These are phyloP conservation scores for Lapara coniferarum DNA, from an alignment of 2,888 invertebrate genomes.

Conservation along the genomic window DNA sequence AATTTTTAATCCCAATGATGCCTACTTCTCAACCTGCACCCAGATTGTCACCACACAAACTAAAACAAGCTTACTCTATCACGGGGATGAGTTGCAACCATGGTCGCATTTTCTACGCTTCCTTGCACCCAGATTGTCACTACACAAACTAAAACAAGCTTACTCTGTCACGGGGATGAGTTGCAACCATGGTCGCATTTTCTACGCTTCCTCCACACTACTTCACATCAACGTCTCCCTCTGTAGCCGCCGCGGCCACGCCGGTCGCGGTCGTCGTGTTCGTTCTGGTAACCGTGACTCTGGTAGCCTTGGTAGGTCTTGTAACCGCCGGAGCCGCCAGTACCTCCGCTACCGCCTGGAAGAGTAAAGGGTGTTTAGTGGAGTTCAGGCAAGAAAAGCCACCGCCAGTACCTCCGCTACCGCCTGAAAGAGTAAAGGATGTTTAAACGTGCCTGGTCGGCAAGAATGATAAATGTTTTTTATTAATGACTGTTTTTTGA, in stretches of 20 bases:
- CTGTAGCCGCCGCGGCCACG: conserved; percentile 63
- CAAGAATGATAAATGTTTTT: too few species aligned
- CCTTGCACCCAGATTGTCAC: too few species aligned
- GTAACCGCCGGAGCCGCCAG: conserved; percentile 31
- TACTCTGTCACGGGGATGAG: neutral
- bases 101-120: neutral
- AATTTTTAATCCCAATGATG: too few species aligned
- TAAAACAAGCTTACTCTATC: neutral
- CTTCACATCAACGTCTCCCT: conserved; percentile 54
- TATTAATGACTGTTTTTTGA: too few species aligned
- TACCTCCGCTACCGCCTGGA: conserved; percentile 29
- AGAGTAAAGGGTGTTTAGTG: too few species aligned
- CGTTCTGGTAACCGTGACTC: conserved; percentile 59
- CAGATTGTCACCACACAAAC: neutral
- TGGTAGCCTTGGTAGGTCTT: conserved; percentile 45
- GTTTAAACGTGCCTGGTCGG: too few species aligned
- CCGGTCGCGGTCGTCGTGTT: conserved; percentile 68
- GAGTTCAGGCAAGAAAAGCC: too few species aligned
- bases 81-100: neutral
- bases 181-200: neutral
- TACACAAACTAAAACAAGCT: neutral
- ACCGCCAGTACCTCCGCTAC: conserved; percentile 27
- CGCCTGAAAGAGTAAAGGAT: conserved; percentile 13
- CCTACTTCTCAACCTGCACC: too few species aligned
- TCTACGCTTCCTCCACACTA: neutral